Evolutionary conservation across 37 sponge, comb jelly and placozoan species (phyloP), one percentile per base, ranked within the genome.

Genomic region (Dysidea cf. avara): DNA sequence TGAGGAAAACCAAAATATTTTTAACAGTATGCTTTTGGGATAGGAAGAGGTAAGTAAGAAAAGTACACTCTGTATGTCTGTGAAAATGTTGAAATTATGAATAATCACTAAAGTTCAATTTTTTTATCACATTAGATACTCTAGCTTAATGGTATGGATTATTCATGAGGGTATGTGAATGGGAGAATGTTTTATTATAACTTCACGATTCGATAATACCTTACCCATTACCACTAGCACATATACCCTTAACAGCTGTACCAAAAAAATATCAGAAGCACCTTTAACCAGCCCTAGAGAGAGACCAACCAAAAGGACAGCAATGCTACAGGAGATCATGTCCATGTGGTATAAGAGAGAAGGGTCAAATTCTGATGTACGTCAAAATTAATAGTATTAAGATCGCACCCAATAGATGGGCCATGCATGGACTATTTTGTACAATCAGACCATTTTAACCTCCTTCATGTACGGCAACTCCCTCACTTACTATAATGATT

Each of bases 141-240:
- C 24, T 91, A 93, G 47, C 90, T 92, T 28, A 72, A 86, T 34
- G 75, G 16, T 67, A 83, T 61, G 94, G 92, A 16, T 66, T 65
- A 9, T 72, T 89, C 74, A 25, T 93, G 48, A 89, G 94, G 94
- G 91, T 86, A 11, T 63, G 65, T 31, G 63, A 78, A 12, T 85
- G 75, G 52, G 94, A 80, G 50, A 71, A 63, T 1, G 82, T 79
- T 24, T 67, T 48, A 30, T 56, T 79, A 0, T 87, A 91, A 7
- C 64, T 91, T 20, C 66, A 63, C 20, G 91, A 91, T 61, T 55
- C 58, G 39, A 69, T 82, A 0, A 87, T 88, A 31, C 76, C 77
- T 33, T 36, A 50, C 33, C 61, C 62, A 6, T 64, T 35, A 1
- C 48, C 79, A 1, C 83, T 91, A 2, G 88, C 87, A 21, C 68